Conservation (phyloP, 2,888 invertebrate species). For the Schizotus pectinicornis region DNA sequence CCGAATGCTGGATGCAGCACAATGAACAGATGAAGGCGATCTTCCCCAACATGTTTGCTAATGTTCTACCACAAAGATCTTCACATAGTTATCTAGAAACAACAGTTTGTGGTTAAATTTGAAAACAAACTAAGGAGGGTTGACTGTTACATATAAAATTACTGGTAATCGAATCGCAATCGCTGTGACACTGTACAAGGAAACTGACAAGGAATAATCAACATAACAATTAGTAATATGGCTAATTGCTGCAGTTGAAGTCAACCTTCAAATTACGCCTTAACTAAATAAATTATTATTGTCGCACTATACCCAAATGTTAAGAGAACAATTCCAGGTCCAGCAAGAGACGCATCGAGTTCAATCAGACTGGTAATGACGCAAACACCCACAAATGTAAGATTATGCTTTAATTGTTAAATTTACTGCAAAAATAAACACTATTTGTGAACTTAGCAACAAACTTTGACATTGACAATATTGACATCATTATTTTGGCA, state of each 20-base stretch:
- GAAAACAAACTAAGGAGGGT: too few relatives aligned
- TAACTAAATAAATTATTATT: constrained; percentile 16
- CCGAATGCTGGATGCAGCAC: constrained; percentile 19
- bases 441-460: too few relatives aligned
- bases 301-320: constrained; percentile 11
- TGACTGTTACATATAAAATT: too few relatives aligned
- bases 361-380: neutral
- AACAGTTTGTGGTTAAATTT: neutral
- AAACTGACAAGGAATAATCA: constrained; percentile 12
- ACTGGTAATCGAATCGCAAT: neutral
- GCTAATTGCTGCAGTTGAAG: constrained; percentile 19
- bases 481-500: neutral
- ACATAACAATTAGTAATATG: constrained; percentile 12
- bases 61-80: neutral
- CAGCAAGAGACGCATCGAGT: neutral
- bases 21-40: constrained; percentile 21
- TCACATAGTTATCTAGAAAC: constrained; percentile 1
- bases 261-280: constrained; percentile 31
- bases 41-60: constrained; percentile 17
- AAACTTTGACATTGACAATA: neutral
- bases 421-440: neutral
- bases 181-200: neutral
- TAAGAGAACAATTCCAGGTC: neutral
- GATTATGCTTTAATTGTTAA: neutral
- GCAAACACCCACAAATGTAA: too few relatives aligned